Base-by-base conservation (phyloP, 2,113 vertebrate genomes). In the Abramis brama region DNA sequence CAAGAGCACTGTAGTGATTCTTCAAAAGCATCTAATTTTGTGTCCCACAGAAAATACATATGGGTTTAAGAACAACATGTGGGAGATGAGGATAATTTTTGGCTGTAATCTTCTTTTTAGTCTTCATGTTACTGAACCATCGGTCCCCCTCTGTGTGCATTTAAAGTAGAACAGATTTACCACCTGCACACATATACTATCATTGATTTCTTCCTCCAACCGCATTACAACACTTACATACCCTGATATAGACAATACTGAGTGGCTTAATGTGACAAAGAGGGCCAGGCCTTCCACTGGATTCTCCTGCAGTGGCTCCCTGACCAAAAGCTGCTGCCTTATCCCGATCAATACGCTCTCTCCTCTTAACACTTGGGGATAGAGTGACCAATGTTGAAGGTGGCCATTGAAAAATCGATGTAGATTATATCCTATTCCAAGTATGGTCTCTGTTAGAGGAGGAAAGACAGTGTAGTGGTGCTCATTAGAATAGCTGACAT, bases 231-330 rank as follows among this genome's bases (percentile, higher is more conserved):
- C 66, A 71, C 36, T 78, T 84, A 88, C 88, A 90, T 47, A 89
- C 87, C 88, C 88, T 91, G 91, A 93, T 94, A 47, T 91, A 93
- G 93, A 93, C 91, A 92, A 78, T 92, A 91, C 92, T 89, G 85
- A 84, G 79, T 55, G 88, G 83, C 87, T 91, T 76, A 86, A 81
- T 71, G 85, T 85, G 89, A 92, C 91, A 90, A 84, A 50, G 84
- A 87, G 91, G 91, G 93, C 92, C 91, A 92, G 91, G 92, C 21
- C 90, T 93, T 94, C 94, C 92, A 90, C 93, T 91, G 68, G 39
- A 50, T 84, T 84, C 19, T 84, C n/a, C 25, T 89, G 93, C 87
- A 88, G 91, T 91, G 90, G 89, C 85, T 87, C 85, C 75, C 79
- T 68, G 85, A 68, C 70, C 86, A 91, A 86, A 89, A 86, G 84